Base-by-base conservation (phyloP, 2,113 vertebrate species). In the Dascyllus trimaculatus region DNA sequence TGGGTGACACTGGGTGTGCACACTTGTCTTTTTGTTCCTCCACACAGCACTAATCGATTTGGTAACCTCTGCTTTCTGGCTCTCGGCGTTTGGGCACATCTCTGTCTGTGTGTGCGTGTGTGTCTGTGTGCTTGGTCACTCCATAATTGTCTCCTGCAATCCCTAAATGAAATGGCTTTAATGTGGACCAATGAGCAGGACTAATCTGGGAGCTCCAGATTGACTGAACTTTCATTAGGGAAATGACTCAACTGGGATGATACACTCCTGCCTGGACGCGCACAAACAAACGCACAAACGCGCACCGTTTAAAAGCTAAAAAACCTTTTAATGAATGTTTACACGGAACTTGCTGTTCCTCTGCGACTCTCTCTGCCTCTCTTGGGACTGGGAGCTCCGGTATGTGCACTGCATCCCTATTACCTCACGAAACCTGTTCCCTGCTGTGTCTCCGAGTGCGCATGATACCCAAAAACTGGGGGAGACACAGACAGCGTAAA, bases 41-140 rank as follows among this genome's bases (percentile, higher is more conserved):
- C 58, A 88, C 72, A 84, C 75, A 38, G 21, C 64, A 71, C 70
- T 78, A 73, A 88, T 89, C 52, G 57, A 88, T 88, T 86, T 70
- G 61, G 51, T 80, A 59, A 82, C 80, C 75, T 74, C 59, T 82
- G 64, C n/a, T 8, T 52, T 58, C 19, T 57, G 52, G 11, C 21
- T 62, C 24, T 45, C n/a, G 48, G 61, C 69, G 61, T 64, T 48
- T 65, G 43, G 77, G 56, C 73, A 40, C 46, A 35, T 11, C 4
- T 56, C 48, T 14, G 35, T 58, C 62, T 67, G 35, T 56, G 45
- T 26, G 29, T 48, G n/a, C 35, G 29, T 21, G 57, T 24, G 35
- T 46, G 51, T 54, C 60, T n/a, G 24, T 22, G 57, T 29, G 51
- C 15, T 43, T 38, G 14, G 11, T 38, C 66, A 57, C 59, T 86